Conservation (phyloP, 2,888 invertebrate genomes). For the Papilio demoleus region DNA sequence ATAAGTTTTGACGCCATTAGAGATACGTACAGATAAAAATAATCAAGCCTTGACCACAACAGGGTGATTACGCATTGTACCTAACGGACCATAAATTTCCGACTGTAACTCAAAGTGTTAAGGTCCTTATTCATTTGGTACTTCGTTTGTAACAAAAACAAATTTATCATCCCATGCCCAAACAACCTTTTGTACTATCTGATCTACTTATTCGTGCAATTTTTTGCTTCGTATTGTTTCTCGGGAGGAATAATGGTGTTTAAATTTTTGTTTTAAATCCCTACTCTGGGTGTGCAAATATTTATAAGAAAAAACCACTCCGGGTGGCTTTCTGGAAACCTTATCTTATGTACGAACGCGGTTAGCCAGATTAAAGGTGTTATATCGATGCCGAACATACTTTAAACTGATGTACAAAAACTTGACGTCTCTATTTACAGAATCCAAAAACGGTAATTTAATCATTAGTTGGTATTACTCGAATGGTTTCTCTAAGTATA, state of each 20-base stretch:
- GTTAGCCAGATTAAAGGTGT: constrained; percentile 68
- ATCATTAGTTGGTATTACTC: constrained; percentile 8
- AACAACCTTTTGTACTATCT: constrained; percentile 75
- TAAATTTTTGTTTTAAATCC: constrained; percentile 75
- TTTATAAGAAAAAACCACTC: constrained; percentile 64
- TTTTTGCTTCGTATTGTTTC: constrained; percentile 75
- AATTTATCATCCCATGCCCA: constrained; percentile 69
- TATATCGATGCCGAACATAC: constrained; percentile 59
- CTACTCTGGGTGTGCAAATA: constrained; percentile 67
- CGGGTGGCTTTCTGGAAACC: constrained; percentile 54
- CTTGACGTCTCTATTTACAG: constrained; percentile 38
- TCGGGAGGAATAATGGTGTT: constrained; percentile 63
- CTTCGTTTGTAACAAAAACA: constrained; percentile 59
- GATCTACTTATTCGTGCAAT: constrained; percentile 73
- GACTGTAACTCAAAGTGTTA: constrained; percentile 44
- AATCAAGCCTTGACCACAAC: constrained; percentile 77
- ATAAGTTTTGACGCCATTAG: constrained; percentile 79
- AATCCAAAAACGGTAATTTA: constrained; percentile 17
- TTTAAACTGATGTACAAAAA: constrained; percentile 56
- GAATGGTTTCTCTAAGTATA: constrained; percentile 47
- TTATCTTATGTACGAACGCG: constrained; percentile 64
- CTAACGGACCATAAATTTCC: constrained; percentile 41
- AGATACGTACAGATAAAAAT: constrained; percentile 76
- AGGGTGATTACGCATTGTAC: constrained; percentile 48
- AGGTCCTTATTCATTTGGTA: constrained; percentile 39